Percentiles rank a stretch among this genome's conserved stretches.
phyloP scores from a whole-genome alignment of 1,140 invertebrate species.

The Magallana angulata region DNA sequence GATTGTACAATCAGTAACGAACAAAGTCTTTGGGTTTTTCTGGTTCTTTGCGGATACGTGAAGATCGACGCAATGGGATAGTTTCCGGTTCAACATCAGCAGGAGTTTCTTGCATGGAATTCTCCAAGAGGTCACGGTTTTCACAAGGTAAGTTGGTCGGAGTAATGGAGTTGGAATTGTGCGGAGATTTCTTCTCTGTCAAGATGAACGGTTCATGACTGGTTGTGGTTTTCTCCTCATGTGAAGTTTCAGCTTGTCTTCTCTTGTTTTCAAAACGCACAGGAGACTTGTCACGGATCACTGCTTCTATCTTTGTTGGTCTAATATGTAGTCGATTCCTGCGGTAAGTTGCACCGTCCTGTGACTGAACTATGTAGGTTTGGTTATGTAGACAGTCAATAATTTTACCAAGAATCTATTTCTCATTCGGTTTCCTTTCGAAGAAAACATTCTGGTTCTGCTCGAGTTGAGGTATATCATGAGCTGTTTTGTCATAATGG shows the following conservation, averaged over 20 bases:
- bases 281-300: constrained; percentile 42
- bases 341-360: constrained; percentile 43
- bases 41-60: constrained; percentile 6
- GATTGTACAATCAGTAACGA: constrained; percentile 17
- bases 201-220: neutral
- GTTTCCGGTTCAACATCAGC: neutral
- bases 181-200: neutral
- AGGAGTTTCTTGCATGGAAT: neutral
- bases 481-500: constrained; percentile 46
- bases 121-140: neutral
- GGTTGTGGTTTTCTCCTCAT: neutral
- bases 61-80: neutral
- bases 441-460: constrained; percentile 57
- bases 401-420: constrained; percentile 52
- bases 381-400: constrained; percentile 4
- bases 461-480: neutral
- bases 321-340: constrained; percentile 48
- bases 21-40: constrained; percentile 36
- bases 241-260: neutral
- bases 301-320: constrained; percentile 38
- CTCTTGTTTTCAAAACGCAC: neutral
- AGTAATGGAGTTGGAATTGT: neutral
- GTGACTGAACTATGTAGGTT: constrained; percentile 45
- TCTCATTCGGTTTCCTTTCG: constrained; percentile 43
- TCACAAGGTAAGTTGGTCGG: neutral